Conservation (phyloP, 2,113 vertebrate species). For the Platichthys stellatus region DNA sequence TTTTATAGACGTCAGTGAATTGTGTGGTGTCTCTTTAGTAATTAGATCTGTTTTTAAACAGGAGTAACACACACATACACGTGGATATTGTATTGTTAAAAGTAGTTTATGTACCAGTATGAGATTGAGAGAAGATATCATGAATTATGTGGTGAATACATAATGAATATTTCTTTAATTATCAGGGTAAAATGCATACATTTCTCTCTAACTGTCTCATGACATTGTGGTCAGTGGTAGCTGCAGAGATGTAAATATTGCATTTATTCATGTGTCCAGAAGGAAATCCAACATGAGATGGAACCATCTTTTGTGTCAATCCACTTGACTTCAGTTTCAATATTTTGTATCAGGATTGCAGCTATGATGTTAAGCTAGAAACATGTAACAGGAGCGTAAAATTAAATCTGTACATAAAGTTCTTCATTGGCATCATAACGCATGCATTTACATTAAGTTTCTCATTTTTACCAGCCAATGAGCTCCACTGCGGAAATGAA, state of each 20-base stretch:
- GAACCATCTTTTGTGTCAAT: background rate
- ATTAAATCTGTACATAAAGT: background rate
- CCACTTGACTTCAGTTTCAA: background rate
- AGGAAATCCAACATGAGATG: background rate
- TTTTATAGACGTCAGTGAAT: background rate
- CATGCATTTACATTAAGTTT: background rate
- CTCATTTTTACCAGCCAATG: constrained; percentile 12
- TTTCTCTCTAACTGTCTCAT: no score
- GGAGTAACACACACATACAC: no score
- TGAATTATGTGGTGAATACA: no score
- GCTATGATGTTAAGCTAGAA: background rate
- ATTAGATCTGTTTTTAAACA: background rate
- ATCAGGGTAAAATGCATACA: no score
- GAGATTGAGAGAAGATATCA: background rate
- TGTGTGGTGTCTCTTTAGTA: background rate
- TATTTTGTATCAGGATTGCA: background rate
- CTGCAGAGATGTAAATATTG: no score
- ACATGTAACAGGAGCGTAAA: background rate
- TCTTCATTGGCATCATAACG: background rate
- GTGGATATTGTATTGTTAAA: no score
- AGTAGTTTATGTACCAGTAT: background rate
- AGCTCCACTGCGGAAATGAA: constrained; percentile 61
- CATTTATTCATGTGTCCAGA: no score
- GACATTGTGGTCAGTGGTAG: no score
- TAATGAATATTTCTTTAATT: no score